These are phyloP conservation scores for Drosophila merina DNA, from an alignment of 2,888 invertebrate genomes.

Conservation along the genomic window DNA sequence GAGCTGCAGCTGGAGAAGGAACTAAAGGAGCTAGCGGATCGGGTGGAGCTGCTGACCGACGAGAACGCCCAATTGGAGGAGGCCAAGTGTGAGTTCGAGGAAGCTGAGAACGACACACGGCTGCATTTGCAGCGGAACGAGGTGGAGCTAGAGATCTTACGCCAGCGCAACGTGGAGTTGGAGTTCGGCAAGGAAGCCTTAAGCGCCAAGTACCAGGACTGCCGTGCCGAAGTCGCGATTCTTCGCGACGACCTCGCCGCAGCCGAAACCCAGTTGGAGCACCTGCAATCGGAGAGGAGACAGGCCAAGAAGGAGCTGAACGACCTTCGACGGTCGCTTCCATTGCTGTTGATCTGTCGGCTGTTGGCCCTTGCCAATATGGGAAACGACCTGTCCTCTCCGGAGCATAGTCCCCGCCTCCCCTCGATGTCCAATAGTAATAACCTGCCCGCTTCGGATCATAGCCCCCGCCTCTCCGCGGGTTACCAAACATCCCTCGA, in stretches of 20 bases:
- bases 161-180: conserved; percentile 85
- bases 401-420: conserved; percentile 18
- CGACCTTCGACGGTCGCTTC: conserved; percentile 73
- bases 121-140: conserved; percentile 85
- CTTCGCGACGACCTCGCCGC: conserved; percentile 80
- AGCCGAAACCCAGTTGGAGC: conserved; percentile 81
- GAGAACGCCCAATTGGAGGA: conserved; percentile 88
- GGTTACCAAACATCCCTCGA: background rate
- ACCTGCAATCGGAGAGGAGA: conserved; percentile 82
- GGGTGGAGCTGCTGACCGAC: conserved; percentile 86
- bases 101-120: conserved; percentile 90
- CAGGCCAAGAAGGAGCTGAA: conserved; percentile 80
- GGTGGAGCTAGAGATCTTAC: conserved; percentile 86
- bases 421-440: background rate
- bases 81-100: conserved; percentile 90
- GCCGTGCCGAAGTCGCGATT: conserved; percentile 81
- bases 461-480: conserved; percentile 4
- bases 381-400: conserved; percentile 60
- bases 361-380: conserved; percentile 55
- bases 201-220: conserved; percentile 85
- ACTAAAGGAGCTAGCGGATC: conserved; percentile 84
- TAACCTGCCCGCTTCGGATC: conserved; percentile 45
- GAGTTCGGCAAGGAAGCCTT: conserved; percentile 86
- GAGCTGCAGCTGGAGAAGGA: conserved; percentile 86
- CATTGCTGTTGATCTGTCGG: conserved; percentile 71